Evolutionary conservation across 2,113 vertebrate species (phyloP), one percentile per base, ranked within the genome.

Genomic region (Corvus cornix): DNA sequence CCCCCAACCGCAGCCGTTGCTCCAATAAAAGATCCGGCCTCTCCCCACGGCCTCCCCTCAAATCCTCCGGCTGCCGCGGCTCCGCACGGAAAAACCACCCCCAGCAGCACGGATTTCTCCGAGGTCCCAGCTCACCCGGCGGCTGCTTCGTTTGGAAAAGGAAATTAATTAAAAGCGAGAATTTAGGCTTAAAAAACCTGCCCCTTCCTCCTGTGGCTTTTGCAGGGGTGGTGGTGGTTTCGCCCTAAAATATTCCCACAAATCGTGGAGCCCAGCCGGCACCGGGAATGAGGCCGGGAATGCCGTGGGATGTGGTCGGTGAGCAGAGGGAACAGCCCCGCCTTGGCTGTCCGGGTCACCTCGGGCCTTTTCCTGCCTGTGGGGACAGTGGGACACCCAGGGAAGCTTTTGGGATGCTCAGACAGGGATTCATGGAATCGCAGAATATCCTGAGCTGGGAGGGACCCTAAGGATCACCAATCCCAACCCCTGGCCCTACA

Each of bases 321-420:
- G 15, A 1, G 39, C 11, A 3, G 15, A 66, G 49, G 73, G 11
- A 41, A 6, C 13, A 31, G 55, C 46, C n/a, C 48, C 7, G 60
- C 27, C 23, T 0, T 0, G 62, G 27, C 31, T 30, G 35, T 4
- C 30, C 0, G 1, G 31, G 31, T 58, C 62, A 55, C 44, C 69
- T 13, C 0, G 43, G 66, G 27, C 3, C 0, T 22, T 35, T 5
- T 18, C 22, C 43, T n/a, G 43, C 0, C 2, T 4, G 2, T 10
- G 62, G 39, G 31, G 9, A 11, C 7, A 16, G 27, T 1, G 52
- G 37, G 23, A 17, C 9, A 16, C 4, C 8, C 11, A 2, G 48
- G 52, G 67, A 19, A 26, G 46, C 6, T 0, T 33, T 19, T 3
- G 16, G 89, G 86, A 11, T 28, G 70, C 77, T 87, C 59, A 9